Conservation (phyloP, 2,113 vertebrate species). For the Narcine bancroftii region DNA sequence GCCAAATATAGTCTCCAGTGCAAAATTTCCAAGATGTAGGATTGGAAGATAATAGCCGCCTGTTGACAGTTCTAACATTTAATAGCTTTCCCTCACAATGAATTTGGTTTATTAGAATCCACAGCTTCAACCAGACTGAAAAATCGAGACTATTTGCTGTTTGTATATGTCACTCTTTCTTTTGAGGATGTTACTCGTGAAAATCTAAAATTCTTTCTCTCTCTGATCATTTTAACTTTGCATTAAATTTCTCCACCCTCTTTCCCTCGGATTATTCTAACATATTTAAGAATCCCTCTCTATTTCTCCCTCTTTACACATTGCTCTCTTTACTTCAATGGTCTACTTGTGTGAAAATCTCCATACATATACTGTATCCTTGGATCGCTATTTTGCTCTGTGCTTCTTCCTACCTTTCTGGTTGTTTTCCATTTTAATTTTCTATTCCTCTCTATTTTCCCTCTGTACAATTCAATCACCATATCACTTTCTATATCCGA, state of each 20-base stretch:
- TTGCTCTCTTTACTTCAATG: background rate
- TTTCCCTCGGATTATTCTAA: background rate
- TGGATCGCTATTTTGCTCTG: background rate
- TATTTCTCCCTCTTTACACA: background rate
- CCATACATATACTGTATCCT: too few relatives aligned
- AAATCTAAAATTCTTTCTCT: background rate
- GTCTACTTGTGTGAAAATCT: too few relatives aligned
- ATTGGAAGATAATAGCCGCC: background rate
- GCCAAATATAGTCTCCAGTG: background rate
- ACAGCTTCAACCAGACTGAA: background rate
- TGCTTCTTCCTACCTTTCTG: background rate
- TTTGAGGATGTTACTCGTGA: too few relatives aligned
- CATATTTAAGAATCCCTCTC: background rate
- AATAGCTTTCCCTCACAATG: background rate
- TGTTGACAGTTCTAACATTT: slow-evolving; percentile 14
- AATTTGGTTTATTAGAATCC: background rate
- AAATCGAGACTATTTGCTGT: background rate
- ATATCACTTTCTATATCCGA: background rate
- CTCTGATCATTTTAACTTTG: background rate
- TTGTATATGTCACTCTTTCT: background rate
- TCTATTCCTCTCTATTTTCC: background rate
- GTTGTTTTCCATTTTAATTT: background rate
- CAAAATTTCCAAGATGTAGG: background rate
- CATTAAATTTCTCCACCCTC: background rate
- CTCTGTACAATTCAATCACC: background rate